Evolutionary conservation across 37 sponge, comb jelly and placozoan species (phyloP).

Genomic region (Beroe ovata): DNA sequence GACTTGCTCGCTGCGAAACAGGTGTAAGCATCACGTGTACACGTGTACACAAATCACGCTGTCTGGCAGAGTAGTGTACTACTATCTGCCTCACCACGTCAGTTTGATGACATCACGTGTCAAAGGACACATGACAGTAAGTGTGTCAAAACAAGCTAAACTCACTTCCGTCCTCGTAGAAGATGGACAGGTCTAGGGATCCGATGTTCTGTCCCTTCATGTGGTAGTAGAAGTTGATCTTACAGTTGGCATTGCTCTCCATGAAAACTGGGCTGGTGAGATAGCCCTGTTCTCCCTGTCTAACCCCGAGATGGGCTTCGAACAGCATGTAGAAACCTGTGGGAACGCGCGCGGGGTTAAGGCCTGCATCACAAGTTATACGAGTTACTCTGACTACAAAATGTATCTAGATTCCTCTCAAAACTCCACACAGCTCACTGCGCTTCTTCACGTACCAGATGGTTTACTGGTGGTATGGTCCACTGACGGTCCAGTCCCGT

Average conservation of each 20-base stretch:
- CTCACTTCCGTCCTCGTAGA: conserved; percentile 21
- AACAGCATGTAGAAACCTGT: conserved; percentile 66
- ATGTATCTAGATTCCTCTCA: too few relatives aligned
- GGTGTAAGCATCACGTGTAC: too few relatives aligned
- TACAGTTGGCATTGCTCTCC: conserved; percentile 62
- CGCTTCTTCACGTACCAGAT: conserved; percentile 3
- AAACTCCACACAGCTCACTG: too few relatives aligned
- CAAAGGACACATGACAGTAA: too few relatives aligned
- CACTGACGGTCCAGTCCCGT: conserved; percentile 62
- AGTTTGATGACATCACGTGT: too few relatives aligned
- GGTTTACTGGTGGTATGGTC: conserved; percentile 66
- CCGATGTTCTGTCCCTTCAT: conserved; percentile 66
- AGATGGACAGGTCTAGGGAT: conserved; percentile 18
- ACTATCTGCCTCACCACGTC: too few relatives aligned
- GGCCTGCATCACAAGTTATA: too few relatives aligned
- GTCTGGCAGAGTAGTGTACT: too few relatives aligned
- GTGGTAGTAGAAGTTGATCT: conserved; percentile 67
- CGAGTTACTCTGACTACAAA: too few relatives aligned
- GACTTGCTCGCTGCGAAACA: too few relatives aligned
- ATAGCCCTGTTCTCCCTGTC: conserved; percentile 53
- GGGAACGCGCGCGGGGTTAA: too few relatives aligned
- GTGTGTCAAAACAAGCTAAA: neutral
- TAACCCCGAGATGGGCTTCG: conserved; percentile 51
- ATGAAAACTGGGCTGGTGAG: conserved; percentile 52
- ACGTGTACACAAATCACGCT: too few relatives aligned